phyloP scores from a whole-genome alignment of 2,888 invertebrate genomes.

The Mythimna ferrago region DNA sequence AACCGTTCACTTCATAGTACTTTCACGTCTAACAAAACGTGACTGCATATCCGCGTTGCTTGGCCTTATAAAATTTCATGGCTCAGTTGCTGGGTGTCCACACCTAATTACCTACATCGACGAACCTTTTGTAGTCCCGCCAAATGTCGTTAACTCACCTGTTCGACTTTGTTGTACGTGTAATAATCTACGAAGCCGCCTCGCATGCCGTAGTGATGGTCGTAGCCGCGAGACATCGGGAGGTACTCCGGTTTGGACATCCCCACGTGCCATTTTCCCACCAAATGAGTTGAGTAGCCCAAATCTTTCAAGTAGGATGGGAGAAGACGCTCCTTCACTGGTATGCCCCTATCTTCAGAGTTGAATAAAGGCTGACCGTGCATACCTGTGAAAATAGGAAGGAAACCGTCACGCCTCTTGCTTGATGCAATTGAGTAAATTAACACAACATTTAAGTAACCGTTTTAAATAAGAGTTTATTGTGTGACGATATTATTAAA shows the following conservation, averaged over 20 bases:
- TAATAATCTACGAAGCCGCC: constrained; percentile 95
- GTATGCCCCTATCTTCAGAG: constrained; percentile 86
- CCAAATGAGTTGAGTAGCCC: constrained; percentile 95
- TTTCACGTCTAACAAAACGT: constrained; percentile 59
- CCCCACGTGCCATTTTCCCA: constrained; percentile 98
- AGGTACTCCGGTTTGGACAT: constrained; percentile 93
- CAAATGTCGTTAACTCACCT: constrained; percentile 72
- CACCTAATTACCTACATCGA: constrained; percentile 48
- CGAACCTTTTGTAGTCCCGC: constrained; percentile 29
- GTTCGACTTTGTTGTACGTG: constrained; percentile 85
- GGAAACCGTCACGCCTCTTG: constrained; percentile 8
- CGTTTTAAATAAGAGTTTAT: constrained; percentile 1
- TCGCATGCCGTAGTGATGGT: constrained; percentile 95
- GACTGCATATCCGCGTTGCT: constrained; percentile 60
- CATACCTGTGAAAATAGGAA: constrained; percentile 79
- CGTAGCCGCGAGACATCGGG: constrained; percentile 94
- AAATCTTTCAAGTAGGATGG: constrained; percentile 92
- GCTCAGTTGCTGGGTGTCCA: constrained; percentile 52
- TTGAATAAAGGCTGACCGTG: constrained; percentile 84
- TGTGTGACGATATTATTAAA: constrained; percentile 17
- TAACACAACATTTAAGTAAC: constrained; percentile 19
- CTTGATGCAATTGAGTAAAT: constrained; percentile 15
- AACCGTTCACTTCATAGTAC: constrained; percentile 56
- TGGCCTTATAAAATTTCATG: constrained; percentile 62
- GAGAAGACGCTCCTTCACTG: constrained; percentile 89